Percentiles rank a stretch among this genome's conserved stretches.
Evolutionary conservation across 2,797 vertebrate genomes (phyloP).

Genomic region (Salarias fasciatus): DNA sequence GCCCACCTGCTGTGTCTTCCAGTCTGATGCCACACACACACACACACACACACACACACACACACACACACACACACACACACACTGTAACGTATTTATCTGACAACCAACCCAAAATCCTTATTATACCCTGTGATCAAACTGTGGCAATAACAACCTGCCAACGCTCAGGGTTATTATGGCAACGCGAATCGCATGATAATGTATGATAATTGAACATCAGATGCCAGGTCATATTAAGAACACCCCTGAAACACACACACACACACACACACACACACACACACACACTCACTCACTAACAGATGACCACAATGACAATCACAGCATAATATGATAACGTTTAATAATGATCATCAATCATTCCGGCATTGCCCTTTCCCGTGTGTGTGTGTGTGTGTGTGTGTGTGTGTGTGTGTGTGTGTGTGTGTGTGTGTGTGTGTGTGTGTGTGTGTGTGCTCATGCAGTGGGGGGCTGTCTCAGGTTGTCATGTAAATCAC

Average conservation of each 20-base stretch:
- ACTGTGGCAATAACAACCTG: constrained; percentile 40
- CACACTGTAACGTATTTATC: constrained; percentile 16
- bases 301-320: constrained; percentile 1
- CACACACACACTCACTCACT: background rate
- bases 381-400: background rate
- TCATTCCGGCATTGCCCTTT: constrained; percentile 18
- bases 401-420: constrained; percentile 11
- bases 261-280: too few species aligned
- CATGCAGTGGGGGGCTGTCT: constrained; percentile 35
- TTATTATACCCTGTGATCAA: constrained; percentile 39
- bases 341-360: constrained; percentile 23
- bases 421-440: background rate
- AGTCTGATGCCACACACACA: constrained; percentile 39
- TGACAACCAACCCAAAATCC: constrained; percentile 39
- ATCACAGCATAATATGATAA: constrained; percentile 5
- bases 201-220: constrained; percentile 31
- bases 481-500: constrained; percentile 63
- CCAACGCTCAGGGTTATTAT: constrained; percentile 25
- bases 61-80: background rate
- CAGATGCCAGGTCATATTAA: constrained; percentile 17
- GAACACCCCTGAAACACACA: constrained; percentile 4
- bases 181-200: constrained; percentile 16
- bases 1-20: constrained; percentile 62
- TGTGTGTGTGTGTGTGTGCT: constrained; percentile 4
- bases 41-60: background rate